Base-by-base conservation (phyloP, 2,797 vertebrate species). In the Danio jaintianensis region DNA sequence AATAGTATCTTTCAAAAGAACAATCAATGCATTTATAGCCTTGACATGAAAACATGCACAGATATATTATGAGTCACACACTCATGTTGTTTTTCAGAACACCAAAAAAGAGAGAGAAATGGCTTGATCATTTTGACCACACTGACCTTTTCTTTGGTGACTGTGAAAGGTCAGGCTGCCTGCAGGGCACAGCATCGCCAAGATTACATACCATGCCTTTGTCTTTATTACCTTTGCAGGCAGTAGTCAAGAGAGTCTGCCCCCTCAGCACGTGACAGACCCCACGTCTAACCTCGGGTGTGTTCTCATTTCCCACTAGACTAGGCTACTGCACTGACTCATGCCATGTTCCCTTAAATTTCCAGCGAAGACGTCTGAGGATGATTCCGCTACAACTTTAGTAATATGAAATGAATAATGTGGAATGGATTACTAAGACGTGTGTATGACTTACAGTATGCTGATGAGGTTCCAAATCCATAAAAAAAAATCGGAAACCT, bases 141-240 rank as follows among this genome's bases (percentile, higher is more conserved):
- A 62, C 66, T 62, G 78, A 85, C 82, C 89, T 84, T 84, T 80
- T 66, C 48, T 20, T 66, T 73, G 58, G 16, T 64, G 38, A 70
- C 36, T 42, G 40, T 55, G 50, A 80, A 80, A 80, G 69, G 69
- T 73, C 78, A 80, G 20, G 16, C 59, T 58, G 78, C 52, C 78
- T 80, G 40, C 20, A 36, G 20, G 48, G 59, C 69, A 47, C 22
- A 73, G 69, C 22, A 80, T 36, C 18, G 50, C 29, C 42, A 42
- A 67, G 69, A 61, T 70, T 56, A 71, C 11, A 29, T 42, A 66
- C 38, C 74, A 38, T 40, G 48, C 18, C 58, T 64, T 55, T 47
- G 61, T 43, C 36, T 56, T 56, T n/a, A 78, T 78, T 70, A 40
- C 43, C 67, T 63, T 70, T 71, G 50, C 38, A 72, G 38, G 52